Evolutionary conservation across 2,113 vertebrate genomes (phyloP), one percentile per base, ranked within the genome.

Genomic region (Triplophysa rosa): DNA sequence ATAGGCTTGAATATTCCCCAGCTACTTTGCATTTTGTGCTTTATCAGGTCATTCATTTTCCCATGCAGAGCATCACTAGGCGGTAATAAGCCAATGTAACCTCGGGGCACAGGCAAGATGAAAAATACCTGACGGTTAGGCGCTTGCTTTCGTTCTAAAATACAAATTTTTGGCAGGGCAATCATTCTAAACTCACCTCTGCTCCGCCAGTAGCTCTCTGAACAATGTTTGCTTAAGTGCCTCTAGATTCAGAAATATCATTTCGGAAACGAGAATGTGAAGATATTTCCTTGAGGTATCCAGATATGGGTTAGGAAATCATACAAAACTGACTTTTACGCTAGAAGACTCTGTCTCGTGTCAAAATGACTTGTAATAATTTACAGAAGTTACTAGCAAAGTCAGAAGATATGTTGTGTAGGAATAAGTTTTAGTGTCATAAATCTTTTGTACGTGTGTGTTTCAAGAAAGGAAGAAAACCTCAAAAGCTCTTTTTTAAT

Each of bases 21-120:
- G 65, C 81, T 79, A 61, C 47, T 82, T 83, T 75, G 81, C 70
- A 83, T 83, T 78, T 83, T 79, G 72, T 47, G 9, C 49, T 10
- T 79, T 65, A 80, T 80, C 78, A 56, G 45, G 77, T 49, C 67
- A 65, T 80, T 83, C 23, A 69, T 79, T 79, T 75, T 47, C 56
- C 77, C 8, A 52, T 56, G 68, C 68, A 64, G 59, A 40, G 78
- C 29, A 40, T 79, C 67, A 54, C 52, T n/a, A 14, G 63, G 64
- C 33, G 8, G 66, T 76, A 83, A 83, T 83, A 80, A 76, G 77
- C 59, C 24, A 4, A 40, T 14, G 42, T 80, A 67, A 83, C 82
- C 77, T 76, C 71, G 10, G 77, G 66, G 61, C 59, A 13, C 37
- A 11, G 40, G 67, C 67, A 3, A 83, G 76, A 80, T 83, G 77